These are phyloP conservation scores for Carassius gibelio DNA, from an alignment of 2,113 vertebrate genomes.

Conservation along the genomic window DNA sequence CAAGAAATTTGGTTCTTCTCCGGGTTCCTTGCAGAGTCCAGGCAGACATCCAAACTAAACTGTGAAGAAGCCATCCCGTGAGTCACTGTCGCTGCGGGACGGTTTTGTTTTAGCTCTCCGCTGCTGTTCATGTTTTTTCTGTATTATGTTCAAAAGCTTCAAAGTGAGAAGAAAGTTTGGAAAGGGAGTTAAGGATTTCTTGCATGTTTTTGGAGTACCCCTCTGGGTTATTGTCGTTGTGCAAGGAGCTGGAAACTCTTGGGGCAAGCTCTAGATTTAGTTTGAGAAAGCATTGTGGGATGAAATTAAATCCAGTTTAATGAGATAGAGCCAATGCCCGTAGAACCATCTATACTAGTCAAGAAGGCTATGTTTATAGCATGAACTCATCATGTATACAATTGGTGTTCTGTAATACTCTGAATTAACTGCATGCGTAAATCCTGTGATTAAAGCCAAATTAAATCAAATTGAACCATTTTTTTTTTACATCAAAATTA, in stretches of 20 bases:
- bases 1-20: neutral
- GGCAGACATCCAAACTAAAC: constrained; percentile 46
- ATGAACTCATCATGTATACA: neutral
- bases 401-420: neutral
- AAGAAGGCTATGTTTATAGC: neutral
- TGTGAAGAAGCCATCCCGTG: constrained; percentile 19
- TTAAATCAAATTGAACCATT: neutral
- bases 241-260: constrained; percentile 42
- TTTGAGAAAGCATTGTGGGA: constrained; percentile 31
- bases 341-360: neutral
- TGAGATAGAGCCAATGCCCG: constrained; percentile 28
- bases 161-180: constrained; percentile 8
- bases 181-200: constrained; percentile 4
- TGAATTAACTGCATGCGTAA: neutral
- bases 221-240: constrained; percentile 30
- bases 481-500: neutral
- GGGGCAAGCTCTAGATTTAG: constrained; percentile 49
- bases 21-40: constrained; percentile 14
- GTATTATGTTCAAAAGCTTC: constrained; percentile 16
- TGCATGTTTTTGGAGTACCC: constrained; percentile 25
- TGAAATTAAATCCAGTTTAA: constrained; percentile 42
- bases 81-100: neutral
- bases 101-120: constrained; percentile 13
- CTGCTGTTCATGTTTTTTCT: constrained; percentile 26
- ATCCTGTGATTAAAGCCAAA: neutral